Evolutionary conservation across 2,888 invertebrate genomes (phyloP).

Genomic region (Acronicta alni): DNA sequence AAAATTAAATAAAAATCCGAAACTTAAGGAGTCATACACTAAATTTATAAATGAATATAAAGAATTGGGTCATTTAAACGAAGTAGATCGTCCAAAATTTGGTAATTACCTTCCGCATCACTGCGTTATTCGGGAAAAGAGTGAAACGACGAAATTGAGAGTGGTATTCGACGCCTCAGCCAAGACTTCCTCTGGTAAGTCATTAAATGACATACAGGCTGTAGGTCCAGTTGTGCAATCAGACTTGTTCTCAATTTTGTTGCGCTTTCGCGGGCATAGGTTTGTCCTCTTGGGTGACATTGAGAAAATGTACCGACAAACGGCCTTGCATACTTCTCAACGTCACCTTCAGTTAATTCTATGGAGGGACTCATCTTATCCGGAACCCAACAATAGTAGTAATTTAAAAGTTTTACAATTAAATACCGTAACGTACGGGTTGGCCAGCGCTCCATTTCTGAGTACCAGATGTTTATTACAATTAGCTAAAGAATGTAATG

Average conservation of each 20-base stretch:
- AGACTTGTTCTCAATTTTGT: constrained; percentile 43
- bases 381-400: no score
- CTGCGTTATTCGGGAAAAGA: not conserved
- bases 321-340: constrained; percentile 21
- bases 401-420: constrained; percentile 14
- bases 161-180: constrained; percentile 13
- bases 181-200: constrained; percentile 4
- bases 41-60: constrained; percentile 8
- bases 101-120: constrained; percentile 8
- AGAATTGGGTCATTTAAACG: constrained; percentile 7
- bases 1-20: not conserved
- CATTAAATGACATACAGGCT: constrained; percentile 42
- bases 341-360: constrained; percentile 44
- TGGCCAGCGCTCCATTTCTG: constrained; percentile 6
- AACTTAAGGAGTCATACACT: constrained; percentile 2
- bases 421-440: constrained; percentile 15
- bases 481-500: constrained; percentile 9
- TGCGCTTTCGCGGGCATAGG: constrained; percentile 37
- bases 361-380: constrained; percentile 39
- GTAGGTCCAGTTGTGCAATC: constrained; percentile 40
- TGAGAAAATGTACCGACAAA: constrained; percentile 38
- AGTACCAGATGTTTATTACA: constrained; percentile 9
- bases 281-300: constrained; percentile 35
- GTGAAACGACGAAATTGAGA: constrained; percentile 9
- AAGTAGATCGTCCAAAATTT: not conserved